Evolutionary conservation across 2,888 invertebrate species (phyloP), one percentile per base, ranked within the genome.

Genomic region (Mythimna albipuncta): DNA sequence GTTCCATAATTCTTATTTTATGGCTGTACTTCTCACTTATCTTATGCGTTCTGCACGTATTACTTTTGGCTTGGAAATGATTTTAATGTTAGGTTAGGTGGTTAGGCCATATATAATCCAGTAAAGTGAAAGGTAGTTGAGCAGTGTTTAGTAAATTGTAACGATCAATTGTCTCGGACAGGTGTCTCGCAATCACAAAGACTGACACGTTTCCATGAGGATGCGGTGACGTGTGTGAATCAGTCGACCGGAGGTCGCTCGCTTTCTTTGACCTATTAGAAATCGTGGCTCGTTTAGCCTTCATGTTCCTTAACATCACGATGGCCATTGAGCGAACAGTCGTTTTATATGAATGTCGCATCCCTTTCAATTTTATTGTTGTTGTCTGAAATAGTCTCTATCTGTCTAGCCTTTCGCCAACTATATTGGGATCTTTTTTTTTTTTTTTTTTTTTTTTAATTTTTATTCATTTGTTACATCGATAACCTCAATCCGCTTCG

Each of bases 201-300:
- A 44, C 75, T 77, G 66, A 74, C 69, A 44, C 55, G 67, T 82
- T 77, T 85, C 77, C 81, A 87, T 81, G 83, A 89, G 90, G 89
- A 92, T 91, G 88, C 83, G 85, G 85, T 88, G 79, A 66, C 85
- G 82, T 79, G 61, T 78, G 84, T 89, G 89, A 90, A 89, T 86
- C 87, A 85, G 77, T 83, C 85, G 87, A 90, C 89, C 90, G 91
- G 86, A 86, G 47, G 64, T 61, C 85, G 87, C 85, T 91, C 88
- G 85, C 94, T 94, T 94, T 94, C 94, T 93, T 93, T 92, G 91
- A 93, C 92, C 92, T 91, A 89, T 92, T 92, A 91, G 90, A 91
- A 91, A 90, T 91, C 93, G 92, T 91, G 91, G 72, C 88, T 85
- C 72, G 85, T 87, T 87, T 87, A 88, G 85, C 91, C 89, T 86